Percentiles rank a stretch among this genome's conserved stretches.
phyloP scores from a whole-genome alignment of 30 jellyfish, hydroid and myxozoan species.

The Rhopilema esculentum region DNA sequence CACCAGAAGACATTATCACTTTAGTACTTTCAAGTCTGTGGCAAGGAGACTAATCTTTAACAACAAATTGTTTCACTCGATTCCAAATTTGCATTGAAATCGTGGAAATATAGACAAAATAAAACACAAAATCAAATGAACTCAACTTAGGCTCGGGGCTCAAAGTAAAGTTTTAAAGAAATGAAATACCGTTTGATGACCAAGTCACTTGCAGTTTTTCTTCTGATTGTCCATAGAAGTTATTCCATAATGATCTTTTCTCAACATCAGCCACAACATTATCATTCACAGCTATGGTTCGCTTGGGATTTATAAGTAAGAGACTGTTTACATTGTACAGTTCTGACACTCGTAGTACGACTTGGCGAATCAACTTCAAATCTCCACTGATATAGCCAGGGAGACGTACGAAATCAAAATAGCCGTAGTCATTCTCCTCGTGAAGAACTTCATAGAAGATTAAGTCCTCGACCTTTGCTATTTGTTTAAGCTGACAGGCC shows the following conservation, averaged over 20 bases:
- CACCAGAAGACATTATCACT: too few relatives aligned
- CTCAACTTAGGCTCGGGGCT: too few relatives aligned
- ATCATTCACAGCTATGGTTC: constrained; percentile 5
- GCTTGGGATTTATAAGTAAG: constrained; percentile 73
- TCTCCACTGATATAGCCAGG: constrained; percentile 86
- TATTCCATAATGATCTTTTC: constrained; percentile 28
- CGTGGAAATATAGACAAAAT: too few relatives aligned
- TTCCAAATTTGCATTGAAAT: too few relatives aligned
- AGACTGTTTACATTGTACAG: constrained; percentile 72
- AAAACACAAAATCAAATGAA: too few relatives aligned
- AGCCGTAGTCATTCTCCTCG: constrained; percentile 77
- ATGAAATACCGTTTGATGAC: constrained; percentile 32
- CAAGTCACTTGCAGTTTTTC: constrained; percentile 55
- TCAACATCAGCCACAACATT: constrained; percentile 61
- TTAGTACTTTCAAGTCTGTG: too few relatives aligned
- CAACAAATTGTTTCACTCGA: too few relatives aligned
- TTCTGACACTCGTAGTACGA: constrained; percentile 68
- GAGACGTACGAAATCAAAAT: constrained; percentile 80
- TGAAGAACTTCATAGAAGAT: constrained; percentile 63
- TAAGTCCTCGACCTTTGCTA: constrained; percentile 66
- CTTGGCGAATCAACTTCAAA: constrained; percentile 67
- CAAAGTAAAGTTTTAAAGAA: neutral
- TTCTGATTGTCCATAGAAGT: neutral
- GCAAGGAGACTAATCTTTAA: too few relatives aligned
- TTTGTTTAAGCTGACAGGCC: constrained; percentile 57